These are phyloP conservation scores for Lichenostomus cassidix DNA, from an alignment of 2,113 vertebrate genomes.

Conservation along the genomic window DNA sequence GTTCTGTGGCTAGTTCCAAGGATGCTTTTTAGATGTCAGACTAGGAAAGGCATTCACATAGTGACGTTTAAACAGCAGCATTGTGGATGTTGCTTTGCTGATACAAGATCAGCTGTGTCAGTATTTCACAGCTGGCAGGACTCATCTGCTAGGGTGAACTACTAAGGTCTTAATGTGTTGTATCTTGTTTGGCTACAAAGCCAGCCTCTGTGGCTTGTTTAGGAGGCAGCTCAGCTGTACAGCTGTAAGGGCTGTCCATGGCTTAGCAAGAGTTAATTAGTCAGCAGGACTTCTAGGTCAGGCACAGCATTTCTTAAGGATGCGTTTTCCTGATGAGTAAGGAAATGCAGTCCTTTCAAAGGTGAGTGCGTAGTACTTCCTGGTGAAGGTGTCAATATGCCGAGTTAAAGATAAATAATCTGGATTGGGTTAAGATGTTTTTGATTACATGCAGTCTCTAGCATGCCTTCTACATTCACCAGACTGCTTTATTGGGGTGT, in stretches of 20 bases:
- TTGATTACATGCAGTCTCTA: neutral
- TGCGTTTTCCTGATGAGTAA: neutral
- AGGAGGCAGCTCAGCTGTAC: neutral
- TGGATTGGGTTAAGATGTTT: neutral
- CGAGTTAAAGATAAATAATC: neutral
- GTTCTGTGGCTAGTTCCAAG: neutral
- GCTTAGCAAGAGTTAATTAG: neutral
- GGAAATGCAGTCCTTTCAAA: neutral
- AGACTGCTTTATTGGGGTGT: neutral
- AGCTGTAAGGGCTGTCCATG: neutral
- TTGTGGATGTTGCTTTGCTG: neutral
- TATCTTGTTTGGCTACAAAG: neutral
- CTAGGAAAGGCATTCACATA: neutral
- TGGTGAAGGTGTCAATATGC: neutral
- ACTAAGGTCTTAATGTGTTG: neutral
- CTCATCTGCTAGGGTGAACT: neutral
- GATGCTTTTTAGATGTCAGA: neutral
- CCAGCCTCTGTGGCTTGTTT: neutral
- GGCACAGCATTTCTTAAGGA: neutral
- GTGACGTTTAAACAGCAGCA: neutral
- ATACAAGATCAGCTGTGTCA: neutral
- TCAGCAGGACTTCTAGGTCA: neutral
- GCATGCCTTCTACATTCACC: neutral
- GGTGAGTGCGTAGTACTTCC: neutral
- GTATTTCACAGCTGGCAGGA: neutral